Conservation (phyloP, 1,140 invertebrate genomes). For the Melipona quadrifasciata region DNA sequence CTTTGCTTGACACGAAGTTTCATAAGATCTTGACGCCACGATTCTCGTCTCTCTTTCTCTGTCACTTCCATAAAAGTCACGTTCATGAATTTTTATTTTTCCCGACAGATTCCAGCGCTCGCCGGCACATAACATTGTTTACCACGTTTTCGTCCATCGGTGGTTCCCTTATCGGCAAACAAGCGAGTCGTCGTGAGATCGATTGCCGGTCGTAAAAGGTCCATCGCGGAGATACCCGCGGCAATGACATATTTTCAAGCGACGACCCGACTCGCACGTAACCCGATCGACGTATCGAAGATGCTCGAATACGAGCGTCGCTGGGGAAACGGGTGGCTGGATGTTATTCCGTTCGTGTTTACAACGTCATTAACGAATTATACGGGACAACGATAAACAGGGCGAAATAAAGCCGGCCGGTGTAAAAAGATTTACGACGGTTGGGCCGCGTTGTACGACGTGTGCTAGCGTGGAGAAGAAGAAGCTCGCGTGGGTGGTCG, state of each 20-base stretch:
- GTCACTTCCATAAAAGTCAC: background rate
- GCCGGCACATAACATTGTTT: slow-evolving; percentile 6
- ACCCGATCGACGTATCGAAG: slow-evolving; percentile 9
- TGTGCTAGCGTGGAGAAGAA: slow-evolving; percentile 2
- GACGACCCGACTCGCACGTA: background rate
- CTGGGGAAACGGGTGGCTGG: slow-evolving; percentile 16
- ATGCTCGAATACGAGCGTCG: background rate
- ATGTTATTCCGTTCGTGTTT: slow-evolving; percentile 71
- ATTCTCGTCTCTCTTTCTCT: background rate
- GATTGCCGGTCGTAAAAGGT: background rate
- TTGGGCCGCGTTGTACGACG: slow-evolving; percentile 8
- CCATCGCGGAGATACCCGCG: background rate
- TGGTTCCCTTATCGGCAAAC: background rate
- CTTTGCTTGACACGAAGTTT: background rate
- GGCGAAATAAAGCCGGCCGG: slow-evolving; percentile 69
- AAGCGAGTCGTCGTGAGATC: background rate
- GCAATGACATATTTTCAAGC: background rate
- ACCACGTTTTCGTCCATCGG: background rate
- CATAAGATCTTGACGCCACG: background rate
- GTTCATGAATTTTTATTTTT: slow-evolving; percentile 5
- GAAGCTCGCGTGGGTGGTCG: background rate
- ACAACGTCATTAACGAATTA: slow-evolving; percentile 76
- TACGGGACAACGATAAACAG: slow-evolving; percentile 75
- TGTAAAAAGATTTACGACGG: slow-evolving; percentile 74
- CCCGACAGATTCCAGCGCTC: background rate